Evolutionary conservation across 2,113 vertebrate species (phyloP).

Genomic region (Aldabrachelys gigantea): DNA sequence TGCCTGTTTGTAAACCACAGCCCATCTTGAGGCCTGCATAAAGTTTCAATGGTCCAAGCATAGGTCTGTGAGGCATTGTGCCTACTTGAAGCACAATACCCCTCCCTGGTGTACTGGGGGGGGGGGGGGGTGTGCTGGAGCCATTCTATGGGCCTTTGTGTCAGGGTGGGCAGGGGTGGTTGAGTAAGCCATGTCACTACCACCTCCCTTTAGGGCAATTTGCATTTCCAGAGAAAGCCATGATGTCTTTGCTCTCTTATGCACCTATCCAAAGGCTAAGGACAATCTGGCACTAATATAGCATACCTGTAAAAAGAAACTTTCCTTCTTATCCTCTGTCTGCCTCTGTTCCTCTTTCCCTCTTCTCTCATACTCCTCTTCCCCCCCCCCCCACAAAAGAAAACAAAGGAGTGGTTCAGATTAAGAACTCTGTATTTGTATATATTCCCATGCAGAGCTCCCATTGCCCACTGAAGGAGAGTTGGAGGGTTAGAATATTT

Average conservation of each 20-base stretch:
- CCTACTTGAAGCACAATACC: neutral
- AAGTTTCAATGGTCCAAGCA: neutral
- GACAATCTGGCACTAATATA: neutral
- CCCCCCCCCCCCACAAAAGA: no score
- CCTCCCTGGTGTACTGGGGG: accelerated
- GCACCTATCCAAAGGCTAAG: neutral
- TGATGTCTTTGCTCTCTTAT: neutral
- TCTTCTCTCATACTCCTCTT: neutral
- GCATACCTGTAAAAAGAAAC: neutral
- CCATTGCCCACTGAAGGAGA: neutral
- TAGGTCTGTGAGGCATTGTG: neutral
- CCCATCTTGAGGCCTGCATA: neutral
- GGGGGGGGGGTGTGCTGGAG: accelerated
- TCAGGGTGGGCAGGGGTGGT: neutral
- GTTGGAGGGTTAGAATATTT: neutral
- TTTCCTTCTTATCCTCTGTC: neutral
- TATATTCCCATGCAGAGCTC: neutral
- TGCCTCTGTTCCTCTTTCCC: neutral
- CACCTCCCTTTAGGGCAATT: neutral
- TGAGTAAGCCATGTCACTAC: neutral
- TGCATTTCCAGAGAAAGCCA: neutral
- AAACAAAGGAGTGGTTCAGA: neutral
- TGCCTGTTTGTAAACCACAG: neutral
- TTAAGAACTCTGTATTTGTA: neutral
- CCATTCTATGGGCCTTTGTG: neutral